Conservation (phyloP, 2,113 vertebrate genomes). For the Oncorhynchus masou region DNA sequence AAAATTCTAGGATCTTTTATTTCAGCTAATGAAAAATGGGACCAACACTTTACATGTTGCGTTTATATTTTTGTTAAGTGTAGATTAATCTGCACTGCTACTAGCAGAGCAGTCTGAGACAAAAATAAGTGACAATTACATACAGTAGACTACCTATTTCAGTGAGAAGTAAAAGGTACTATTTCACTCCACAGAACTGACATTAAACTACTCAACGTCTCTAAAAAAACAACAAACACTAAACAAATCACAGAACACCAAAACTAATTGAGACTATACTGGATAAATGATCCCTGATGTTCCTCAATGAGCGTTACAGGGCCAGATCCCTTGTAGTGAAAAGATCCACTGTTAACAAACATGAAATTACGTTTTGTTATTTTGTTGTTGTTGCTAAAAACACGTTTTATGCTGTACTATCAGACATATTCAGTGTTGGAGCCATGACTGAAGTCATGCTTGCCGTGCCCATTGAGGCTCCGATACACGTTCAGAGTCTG, state of each 20-base stretch:
- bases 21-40: too few species aligned
- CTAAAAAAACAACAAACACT: background rate
- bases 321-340: constrained; percentile 24
- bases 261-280: background rate
- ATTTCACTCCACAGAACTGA: background rate
- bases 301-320: background rate
- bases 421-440: background rate
- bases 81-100: too few species aligned
- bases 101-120: too few species aligned
- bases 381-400: background rate
- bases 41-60: too few species aligned
- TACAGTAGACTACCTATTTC: too few species aligned
- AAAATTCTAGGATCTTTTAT: too few species aligned
- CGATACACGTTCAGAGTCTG: background rate
- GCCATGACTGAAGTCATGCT: background rate
- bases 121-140: too few species aligned
- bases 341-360: background rate
- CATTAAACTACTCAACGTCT: background rate
- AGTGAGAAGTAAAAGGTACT: background rate
- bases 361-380: constrained; percentile 7
- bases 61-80: too few species aligned
- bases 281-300: background rate
- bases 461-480: background rate
- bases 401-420: background rate
- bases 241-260: constrained; percentile 5